Percentiles rank a stretch among this genome's conserved stretches.
Conservation (phyloP, 2,113 vertebrate species). For the Hucho hucho region DNA sequence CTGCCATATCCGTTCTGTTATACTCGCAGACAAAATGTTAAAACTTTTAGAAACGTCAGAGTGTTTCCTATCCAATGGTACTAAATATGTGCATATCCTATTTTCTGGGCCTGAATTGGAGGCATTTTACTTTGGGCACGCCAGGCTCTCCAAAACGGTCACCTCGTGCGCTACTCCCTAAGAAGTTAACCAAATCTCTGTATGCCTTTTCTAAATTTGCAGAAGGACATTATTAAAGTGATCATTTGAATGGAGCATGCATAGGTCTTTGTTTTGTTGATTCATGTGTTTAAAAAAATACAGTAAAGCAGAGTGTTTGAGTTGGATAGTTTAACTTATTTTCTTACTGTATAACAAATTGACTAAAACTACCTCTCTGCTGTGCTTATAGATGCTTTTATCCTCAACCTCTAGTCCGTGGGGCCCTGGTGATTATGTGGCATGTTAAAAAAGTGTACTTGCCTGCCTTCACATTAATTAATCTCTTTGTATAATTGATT, state of each 20-base stretch:
- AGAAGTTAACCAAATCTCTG: slow-evolving; percentile 11
- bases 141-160: no score
- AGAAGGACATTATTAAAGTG: slow-evolving; percentile 27
- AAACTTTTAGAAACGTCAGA: no score
- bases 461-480: slow-evolving; percentile 46
- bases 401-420: slow-evolving; percentile 14
- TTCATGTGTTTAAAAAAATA: slow-evolving; percentile 5
- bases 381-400: slow-evolving; percentile 10
- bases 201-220: slow-evolving; percentile 35
- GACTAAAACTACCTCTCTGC: neutral
- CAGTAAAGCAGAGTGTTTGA: neutral
- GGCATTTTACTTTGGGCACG: no score
- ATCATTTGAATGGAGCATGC: slow-evolving; percentile 20
- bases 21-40: no score
- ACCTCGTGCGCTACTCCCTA: no score
- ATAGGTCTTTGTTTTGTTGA: neutral
- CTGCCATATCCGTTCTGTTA: no score
- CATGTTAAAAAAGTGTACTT: slow-evolving; percentile 42
- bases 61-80: no score
- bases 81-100: no score
- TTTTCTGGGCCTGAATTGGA: no score
- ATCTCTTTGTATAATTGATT: slow-evolving; percentile 63
- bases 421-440: slow-evolving; percentile 17
- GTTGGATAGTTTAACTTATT: neutral
- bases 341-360: slow-evolving; percentile 10